A percentile compares a stretch with the other conserved stretches of the same genome.
phyloP scores from a whole-genome alignment of 1,140 invertebrate species.

The Cyrtorhinus lividipennis region DNA sequence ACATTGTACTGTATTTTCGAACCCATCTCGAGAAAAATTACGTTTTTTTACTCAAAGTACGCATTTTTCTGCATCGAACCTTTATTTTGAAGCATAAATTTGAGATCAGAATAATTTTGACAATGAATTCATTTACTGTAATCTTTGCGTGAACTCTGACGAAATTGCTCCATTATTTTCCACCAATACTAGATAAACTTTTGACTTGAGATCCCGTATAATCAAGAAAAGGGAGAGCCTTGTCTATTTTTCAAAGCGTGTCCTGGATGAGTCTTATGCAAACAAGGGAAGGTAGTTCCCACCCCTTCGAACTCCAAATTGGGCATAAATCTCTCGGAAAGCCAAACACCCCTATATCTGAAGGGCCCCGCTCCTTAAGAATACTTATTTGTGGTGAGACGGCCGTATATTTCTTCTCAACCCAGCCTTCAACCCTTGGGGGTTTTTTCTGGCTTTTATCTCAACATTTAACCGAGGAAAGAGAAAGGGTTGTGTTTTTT shows the following conservation, averaged over 20 bases:
- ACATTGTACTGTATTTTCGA: too few species aligned
- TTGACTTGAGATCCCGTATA: background rate
- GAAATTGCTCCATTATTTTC: too few species aligned
- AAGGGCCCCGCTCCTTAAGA: background rate
- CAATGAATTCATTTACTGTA: too few species aligned
- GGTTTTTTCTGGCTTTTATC: background rate
- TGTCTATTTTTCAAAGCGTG: background rate
- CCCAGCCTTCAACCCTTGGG: background rate
- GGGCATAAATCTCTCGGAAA: background rate
- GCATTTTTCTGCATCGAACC: too few species aligned
- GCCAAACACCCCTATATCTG: background rate
- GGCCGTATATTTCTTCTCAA: background rate
- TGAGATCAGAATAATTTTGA: too few species aligned
- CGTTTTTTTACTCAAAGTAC: too few species aligned
- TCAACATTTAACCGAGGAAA: background rate
- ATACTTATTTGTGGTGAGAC: background rate
- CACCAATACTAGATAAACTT: background rate
- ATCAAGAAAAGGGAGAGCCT: background rate
- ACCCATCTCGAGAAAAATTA: too few species aligned
- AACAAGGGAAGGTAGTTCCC: background rate
- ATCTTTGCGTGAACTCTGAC: too few species aligned
- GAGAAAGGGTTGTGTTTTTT: background rate
- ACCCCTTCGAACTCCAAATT: background rate
- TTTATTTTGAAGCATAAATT: too few species aligned
- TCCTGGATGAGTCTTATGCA: background rate